These are phyloP conservation scores for Aphelinus atriplicis DNA, from an alignment of 1,140 invertebrate genomes.

Conservation along the genomic window DNA sequence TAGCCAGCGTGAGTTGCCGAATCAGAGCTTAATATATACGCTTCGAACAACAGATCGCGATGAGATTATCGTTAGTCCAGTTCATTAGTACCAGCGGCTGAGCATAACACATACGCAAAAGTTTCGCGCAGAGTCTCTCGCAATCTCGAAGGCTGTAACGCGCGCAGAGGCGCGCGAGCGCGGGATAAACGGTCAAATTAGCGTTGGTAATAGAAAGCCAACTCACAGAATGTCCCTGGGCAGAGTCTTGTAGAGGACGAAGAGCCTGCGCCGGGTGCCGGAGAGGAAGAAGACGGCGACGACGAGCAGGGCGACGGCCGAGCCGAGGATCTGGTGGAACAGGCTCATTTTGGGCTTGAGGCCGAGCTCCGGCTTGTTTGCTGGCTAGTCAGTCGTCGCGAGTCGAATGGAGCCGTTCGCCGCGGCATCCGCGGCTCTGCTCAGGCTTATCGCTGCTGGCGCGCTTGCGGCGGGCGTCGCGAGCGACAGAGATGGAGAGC, in stretches of 20 bases:
- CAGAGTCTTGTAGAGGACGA: slow-evolving; percentile 59
- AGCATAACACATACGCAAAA: too few species aligned
- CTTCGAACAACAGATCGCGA: too few species aligned
- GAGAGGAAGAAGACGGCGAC: slow-evolving; percentile 55
- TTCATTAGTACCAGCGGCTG: too few species aligned
- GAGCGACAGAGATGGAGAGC: too few species aligned
- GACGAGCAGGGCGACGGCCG: slow-evolving; percentile 49
- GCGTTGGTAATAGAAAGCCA: not conserved
- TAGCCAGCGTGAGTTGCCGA: too few species aligned
- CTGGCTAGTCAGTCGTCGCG: not conserved
- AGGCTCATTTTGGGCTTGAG: slow-evolving; percentile 23
- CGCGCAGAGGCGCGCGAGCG: too few species aligned
- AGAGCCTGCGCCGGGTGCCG: slow-evolving; percentile 53
- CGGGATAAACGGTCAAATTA: too few species aligned
- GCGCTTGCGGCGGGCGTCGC: too few species aligned
- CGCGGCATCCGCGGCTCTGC: not conserved
- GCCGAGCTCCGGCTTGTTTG: not conserved
- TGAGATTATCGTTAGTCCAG: too few species aligned
- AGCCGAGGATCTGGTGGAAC: slow-evolving; percentile 48
- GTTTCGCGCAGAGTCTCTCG: too few species aligned
- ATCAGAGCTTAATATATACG: too few species aligned
- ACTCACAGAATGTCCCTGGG: slow-evolving; percentile 65
- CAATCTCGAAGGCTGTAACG: too few species aligned
- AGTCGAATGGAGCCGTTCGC: not conserved
- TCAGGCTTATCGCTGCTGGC: not conserved